Evolutionary conservation across 2,113 vertebrate genomes (phyloP).

Genomic region (Alexandromys fortis): DNA sequence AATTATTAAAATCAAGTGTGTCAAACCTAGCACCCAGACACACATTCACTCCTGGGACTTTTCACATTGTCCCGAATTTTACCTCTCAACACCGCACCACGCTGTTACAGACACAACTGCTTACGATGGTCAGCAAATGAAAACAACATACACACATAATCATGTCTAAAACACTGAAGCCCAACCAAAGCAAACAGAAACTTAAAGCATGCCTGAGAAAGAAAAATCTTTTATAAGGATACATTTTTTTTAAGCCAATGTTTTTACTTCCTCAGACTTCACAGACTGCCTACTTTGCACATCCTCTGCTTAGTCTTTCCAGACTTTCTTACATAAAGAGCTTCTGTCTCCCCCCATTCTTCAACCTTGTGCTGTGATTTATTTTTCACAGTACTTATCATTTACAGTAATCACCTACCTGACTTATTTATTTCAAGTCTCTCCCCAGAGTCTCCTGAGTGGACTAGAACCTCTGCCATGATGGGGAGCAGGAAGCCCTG

Average conservation of each 20-base stretch:
- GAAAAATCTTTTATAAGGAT: not conserved
- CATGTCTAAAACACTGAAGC: not conserved
- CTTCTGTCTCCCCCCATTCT: not conserved
- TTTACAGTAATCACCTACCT: not conserved
- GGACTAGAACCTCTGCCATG: not conserved
- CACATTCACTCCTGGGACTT: not conserved
- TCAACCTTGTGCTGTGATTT: not conserved
- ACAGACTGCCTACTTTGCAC: not conserved
- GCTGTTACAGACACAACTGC: not conserved
- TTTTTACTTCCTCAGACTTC: not conserved
- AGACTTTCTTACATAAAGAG: not conserved
- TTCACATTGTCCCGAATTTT: not conserved
- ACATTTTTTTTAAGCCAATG: slow-evolving; percentile 9
- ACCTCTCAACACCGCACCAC: not conserved
- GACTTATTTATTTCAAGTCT: not conserved
- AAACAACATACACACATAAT: not conserved
- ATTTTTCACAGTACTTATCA: not conserved
- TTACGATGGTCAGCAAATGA: not conserved
- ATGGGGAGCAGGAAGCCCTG: not conserved
- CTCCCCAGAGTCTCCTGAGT: not conserved
- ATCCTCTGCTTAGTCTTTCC: not conserved
- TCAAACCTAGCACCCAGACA: not conserved
- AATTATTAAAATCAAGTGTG: not conserved
- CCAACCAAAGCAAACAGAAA: slow-evolving; percentile 5
- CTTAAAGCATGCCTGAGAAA: not conserved